phyloP scores from a whole-genome alignment of 2,113 vertebrate species.

The Oostethus manadensis region DNA sequence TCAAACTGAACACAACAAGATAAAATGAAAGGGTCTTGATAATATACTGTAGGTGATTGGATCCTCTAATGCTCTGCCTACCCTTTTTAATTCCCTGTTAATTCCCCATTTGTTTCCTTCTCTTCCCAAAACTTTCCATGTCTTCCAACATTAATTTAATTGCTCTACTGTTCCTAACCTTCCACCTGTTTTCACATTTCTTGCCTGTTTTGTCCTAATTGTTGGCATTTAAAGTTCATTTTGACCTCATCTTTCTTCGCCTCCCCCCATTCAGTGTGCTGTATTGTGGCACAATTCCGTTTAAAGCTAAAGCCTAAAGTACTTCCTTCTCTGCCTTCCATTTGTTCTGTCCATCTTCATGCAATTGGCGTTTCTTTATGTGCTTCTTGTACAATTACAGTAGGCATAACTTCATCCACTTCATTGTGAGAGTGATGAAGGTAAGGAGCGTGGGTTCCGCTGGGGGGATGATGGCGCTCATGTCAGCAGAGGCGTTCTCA shows the following conservation, averaged over 20 bases:
- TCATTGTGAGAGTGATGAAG: slow-evolving; percentile 27
- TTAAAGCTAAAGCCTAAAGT: background rate
- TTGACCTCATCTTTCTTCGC: background rate
- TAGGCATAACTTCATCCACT: slow-evolving; percentile 27
- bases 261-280: too few relatives aligned
- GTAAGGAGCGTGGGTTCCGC: slow-evolving; percentile 2
- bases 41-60: slow-evolving; percentile 9
- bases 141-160: background rate
- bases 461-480: slow-evolving; percentile 35
- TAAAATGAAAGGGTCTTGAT: background rate
- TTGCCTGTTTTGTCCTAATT: background rate
- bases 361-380: slow-evolving; percentile 9
- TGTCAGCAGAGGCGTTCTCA: slow-evolving; percentile 31
- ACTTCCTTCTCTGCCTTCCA: slow-evolving; percentile 2
- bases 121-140: background rate
- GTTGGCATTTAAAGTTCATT: background rate
- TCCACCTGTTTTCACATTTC: background rate
- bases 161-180: background rate
- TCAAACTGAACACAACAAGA: background rate
- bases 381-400: slow-evolving; percentile 9
- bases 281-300: slow-evolving; percentile 5
- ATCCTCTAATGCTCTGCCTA: background rate
- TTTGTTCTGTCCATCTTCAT: slow-evolving; percentile 14
- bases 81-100: background rate
- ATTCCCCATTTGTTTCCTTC: background rate